phyloP scores from a whole-genome alignment of 2,113 vertebrate genomes.

The Tragelaphus buxtoni region DNA sequence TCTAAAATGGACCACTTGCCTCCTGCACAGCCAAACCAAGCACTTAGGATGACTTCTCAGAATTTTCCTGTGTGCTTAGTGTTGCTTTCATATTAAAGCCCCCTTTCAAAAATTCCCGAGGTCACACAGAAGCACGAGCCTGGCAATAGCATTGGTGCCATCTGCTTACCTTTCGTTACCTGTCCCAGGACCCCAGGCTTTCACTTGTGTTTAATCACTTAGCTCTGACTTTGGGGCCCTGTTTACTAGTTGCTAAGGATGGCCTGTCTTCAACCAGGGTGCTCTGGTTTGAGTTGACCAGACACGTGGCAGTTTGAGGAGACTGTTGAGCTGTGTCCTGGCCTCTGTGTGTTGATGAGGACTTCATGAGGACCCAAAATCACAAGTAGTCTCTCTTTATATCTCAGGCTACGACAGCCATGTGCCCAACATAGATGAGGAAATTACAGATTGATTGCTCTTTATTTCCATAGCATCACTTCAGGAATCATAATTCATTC shows the following conservation, averaged over 20 bases:
- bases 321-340: neutral
- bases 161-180: neutral
- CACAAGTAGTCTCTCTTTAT: neutral
- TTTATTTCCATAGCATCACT: neutral
- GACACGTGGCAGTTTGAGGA: neutral
- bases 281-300: neutral
- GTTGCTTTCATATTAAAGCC: neutral
- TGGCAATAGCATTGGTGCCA: neutral
- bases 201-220: neutral
- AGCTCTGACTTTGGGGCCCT: neutral
- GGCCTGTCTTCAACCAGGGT: neutral
- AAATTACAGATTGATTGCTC: neutral
- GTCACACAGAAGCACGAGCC: neutral
- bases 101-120: neutral
- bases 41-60: neutral
- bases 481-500: neutral
- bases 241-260: neutral
- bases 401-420: neutral
- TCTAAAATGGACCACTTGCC: neutral
- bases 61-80: neutral
- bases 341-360: neutral
- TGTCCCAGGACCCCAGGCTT: neutral
- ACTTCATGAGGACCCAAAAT: neutral
- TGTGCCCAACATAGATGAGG: neutral
- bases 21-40: neutral